Conservation (phyloP, 2,797 vertebrate genomes). For the Gouania willdenowi region DNA sequence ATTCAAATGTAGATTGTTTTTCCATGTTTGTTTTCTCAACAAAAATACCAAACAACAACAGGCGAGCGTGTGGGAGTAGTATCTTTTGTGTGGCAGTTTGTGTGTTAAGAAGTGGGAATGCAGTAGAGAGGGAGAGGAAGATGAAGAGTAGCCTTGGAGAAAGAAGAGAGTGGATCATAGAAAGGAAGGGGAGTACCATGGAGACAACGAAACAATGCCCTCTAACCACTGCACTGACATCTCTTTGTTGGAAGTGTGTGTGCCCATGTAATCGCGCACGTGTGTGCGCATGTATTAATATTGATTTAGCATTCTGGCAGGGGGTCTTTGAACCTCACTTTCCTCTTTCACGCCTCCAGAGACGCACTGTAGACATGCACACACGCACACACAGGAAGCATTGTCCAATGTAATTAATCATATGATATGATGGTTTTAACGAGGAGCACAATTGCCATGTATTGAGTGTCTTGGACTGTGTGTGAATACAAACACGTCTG, state of each 20-base stretch:
- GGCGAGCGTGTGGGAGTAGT: not conserved
- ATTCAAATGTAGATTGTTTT: no score
- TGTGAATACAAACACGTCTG: constrained; percentile 17
- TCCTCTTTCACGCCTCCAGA: constrained; percentile 72
- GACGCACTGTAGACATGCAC: constrained; percentile 51
- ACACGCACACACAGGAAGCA: constrained; percentile 23
- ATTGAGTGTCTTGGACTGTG: constrained; percentile 2
- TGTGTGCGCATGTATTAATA: constrained; percentile 78
- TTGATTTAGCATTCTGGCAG: constrained; percentile 91
- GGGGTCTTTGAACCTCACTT: constrained; percentile 85
- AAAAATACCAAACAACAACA: not conserved
- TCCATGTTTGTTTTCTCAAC: not conserved
- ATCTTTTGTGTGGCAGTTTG: not conserved
- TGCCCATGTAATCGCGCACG: constrained; percentile 36
- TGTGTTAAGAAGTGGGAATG: constrained; percentile 14
- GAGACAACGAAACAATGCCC: constrained; percentile 73
- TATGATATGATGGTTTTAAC: constrained; percentile 45
- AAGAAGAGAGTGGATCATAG: constrained; percentile 22
- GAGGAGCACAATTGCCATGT: constrained; percentile 26
- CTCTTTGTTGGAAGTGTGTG: constrained; percentile 81
- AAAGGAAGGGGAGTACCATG: constrained; percentile 36
- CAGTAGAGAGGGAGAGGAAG: constrained; percentile 3
- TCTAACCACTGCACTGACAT: constrained; percentile 76
- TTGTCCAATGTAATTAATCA: constrained; percentile 65
- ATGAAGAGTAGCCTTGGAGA: constrained; percentile 10